Base-by-base conservation (phyloP, 1,140 invertebrate species). In the Zaprionus inermis region DNA sequence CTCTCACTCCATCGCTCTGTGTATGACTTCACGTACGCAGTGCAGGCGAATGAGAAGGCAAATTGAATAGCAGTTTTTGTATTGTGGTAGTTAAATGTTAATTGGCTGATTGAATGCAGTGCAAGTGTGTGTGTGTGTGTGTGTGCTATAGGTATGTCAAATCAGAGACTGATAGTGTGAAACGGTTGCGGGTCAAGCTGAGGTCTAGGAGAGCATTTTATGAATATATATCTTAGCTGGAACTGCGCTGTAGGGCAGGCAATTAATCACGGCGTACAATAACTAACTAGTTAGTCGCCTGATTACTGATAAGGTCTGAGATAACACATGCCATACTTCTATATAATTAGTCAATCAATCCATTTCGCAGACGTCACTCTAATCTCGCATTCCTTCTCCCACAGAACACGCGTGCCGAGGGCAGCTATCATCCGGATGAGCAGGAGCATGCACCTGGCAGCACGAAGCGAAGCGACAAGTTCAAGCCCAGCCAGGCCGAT, bases 401-500 rank as follows among this genome's bases (percentile, higher is more conserved):
- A 32, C 38, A 86, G 83, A 69, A 36, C 11, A 38, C 59, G 41
- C 44, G 44, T 18, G 63, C 34, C 14, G 69, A 69, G 18, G 63
- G 71, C 30, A 83, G 65, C 52, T 84, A 89, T 36, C 80, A 89
- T 60, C 85, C 84, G 28, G 84, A 70, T 0, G 79, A 89, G 30
- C 44, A 22, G 44, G 84, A 85, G 1, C 59, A 88, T 24, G 70
- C 49, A 2, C 20, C 10, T 1, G 22, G 12, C 12, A 9, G 7
- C 5, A 59, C 4, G 16, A 81, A 44, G 9, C 38, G 4, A 2
- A 55, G 28, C 20, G 71, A 70, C 1, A 61, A 69, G 16, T 75
- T 76, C 44, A 84, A 85, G 38, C 79, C 76, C 1, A 88, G 89
- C 34, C 80, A 79, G 56, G 90, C 81, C 10, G 83, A 91, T 18